phyloP scores from a whole-genome alignment of 1,140 invertebrate genomes.

The Pseudomyrmex concolor region DNA sequence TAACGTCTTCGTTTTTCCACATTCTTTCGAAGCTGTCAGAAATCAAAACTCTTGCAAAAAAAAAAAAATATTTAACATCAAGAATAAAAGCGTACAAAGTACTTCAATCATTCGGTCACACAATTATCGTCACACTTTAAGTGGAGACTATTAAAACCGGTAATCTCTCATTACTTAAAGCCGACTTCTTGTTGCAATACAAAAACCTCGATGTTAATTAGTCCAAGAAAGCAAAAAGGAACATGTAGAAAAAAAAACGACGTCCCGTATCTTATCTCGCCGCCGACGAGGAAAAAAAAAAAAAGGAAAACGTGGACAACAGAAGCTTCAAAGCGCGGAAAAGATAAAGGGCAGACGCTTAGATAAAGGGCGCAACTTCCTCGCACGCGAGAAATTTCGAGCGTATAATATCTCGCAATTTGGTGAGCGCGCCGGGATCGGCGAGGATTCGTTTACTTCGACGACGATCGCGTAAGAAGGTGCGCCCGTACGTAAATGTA shows the following conservation, averaged over 20 bases:
- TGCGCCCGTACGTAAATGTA: constrained; percentile 2
- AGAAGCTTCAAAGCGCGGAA: not conserved
- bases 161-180: too few species aligned
- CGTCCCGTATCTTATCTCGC: too few species aligned
- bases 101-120: too few species aligned
- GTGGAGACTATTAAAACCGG: too few species aligned
- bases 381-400: constrained; percentile 10
- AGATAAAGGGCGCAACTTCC: not conserved
- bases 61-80: too few species aligned
- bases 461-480: constrained; percentile 21
- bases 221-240: too few species aligned
- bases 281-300: not conserved
- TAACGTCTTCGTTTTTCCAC: not conserved
- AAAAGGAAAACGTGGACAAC: not conserved
- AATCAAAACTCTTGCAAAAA: too few species aligned
- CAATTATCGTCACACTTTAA: too few species aligned
- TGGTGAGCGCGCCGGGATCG: constrained; percentile 15
- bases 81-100: too few species aligned
- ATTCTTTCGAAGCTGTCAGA: not conserved
- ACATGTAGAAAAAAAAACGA: too few species aligned
- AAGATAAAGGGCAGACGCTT: not conserved
- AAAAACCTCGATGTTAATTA: too few species aligned
- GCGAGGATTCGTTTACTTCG: not conserved
- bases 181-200: too few species aligned
- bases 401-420: constrained; percentile 1